These are phyloP conservation scores for Ceyx cyanopectus DNA, from an alignment of 2,113 vertebrate species.

Conservation along the genomic window DNA sequence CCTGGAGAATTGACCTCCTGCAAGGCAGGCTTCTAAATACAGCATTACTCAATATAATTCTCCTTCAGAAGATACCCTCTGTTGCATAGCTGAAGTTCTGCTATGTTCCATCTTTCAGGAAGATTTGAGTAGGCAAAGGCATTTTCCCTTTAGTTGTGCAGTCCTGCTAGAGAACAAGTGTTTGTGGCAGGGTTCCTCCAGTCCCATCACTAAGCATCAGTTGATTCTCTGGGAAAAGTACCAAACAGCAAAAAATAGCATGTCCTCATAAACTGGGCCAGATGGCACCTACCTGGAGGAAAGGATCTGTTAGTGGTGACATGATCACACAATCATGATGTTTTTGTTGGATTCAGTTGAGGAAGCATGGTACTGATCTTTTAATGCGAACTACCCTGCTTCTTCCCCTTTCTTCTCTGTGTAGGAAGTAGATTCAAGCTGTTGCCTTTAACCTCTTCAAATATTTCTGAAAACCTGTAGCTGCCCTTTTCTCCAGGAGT, in stretches of 20 bases:
- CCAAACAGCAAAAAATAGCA: neutral
- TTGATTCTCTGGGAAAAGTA: neutral
- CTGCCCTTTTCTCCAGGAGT: fast-evolving
- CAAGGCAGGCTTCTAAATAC: neutral
- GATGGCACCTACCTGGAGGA: neutral
- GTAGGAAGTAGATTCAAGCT: neutral
- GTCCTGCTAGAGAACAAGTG: neutral
- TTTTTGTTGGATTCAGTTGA: fast-evolving
- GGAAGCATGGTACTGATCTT: neutral
- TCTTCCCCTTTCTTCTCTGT: no score
- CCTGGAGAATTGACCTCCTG: neutral
- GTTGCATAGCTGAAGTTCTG: neutral
- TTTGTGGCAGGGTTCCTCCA: neutral
- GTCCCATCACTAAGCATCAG: neutral
- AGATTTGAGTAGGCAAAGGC: neutral
- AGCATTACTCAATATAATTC: neutral
- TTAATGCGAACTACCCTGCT: neutral
- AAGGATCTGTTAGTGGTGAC: neutral
- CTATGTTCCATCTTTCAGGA: neutral
- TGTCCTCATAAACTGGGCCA: fast-evolving
- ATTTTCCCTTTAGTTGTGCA: neutral
- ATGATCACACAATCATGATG: fast-evolving
- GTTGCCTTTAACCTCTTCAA: neutral
- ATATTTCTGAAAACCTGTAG: neutral
- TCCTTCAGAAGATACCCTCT: neutral